A percentile compares a stretch with the other conserved stretches of the same genome.
phyloP scores from a whole-genome alignment of 2,888 invertebrate genomes.

The Apodemia duryi region DNA sequence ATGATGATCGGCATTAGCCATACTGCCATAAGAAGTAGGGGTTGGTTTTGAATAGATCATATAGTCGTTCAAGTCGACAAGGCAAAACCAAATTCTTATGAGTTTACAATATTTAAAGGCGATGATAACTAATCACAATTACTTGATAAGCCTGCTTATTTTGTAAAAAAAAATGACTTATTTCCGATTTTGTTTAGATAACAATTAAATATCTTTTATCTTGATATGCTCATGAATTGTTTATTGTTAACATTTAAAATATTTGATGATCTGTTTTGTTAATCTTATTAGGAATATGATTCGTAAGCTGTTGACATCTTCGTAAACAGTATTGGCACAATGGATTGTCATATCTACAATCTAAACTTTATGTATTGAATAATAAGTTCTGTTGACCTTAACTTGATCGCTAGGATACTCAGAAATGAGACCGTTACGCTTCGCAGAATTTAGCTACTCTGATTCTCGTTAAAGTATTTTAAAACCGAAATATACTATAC shows the following conservation, averaged over 20 bases:
- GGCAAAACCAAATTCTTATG: too few relatives aligned
- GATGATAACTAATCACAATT: neutral
- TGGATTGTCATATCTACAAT: conserved; percentile 47
- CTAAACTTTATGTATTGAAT: conserved; percentile 55
- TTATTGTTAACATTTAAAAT: neutral
- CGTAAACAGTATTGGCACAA: conserved; percentile 39
- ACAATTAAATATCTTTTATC: neutral
- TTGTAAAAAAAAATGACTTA: neutral
- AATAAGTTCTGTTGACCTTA: conserved; percentile 45
- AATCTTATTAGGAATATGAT: conserved; percentile 71
- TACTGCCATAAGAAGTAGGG: too few relatives aligned
- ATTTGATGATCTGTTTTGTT: conserved; percentile 46
- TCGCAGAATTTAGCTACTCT: conserved; percentile 30
- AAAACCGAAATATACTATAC: conserved; percentile 16
- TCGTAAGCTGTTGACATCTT: conserved; percentile 37
- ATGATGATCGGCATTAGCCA: too few relatives aligned
- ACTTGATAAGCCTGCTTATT: neutral
- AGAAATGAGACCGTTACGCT: conserved; percentile 40
- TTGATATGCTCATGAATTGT: conserved; percentile 27
- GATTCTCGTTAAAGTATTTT: conserved; percentile 4
- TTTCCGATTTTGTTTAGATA: neutral
- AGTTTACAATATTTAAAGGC: too few relatives aligned
- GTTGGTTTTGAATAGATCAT: too few relatives aligned
- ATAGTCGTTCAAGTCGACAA: too few relatives aligned
- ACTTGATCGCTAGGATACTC: conserved; percentile 43